Evolutionary conservation across 1,140 invertebrate species (phyloP), one percentile per base, ranked within the genome.

Genomic region (Bombus confusus): DNA sequence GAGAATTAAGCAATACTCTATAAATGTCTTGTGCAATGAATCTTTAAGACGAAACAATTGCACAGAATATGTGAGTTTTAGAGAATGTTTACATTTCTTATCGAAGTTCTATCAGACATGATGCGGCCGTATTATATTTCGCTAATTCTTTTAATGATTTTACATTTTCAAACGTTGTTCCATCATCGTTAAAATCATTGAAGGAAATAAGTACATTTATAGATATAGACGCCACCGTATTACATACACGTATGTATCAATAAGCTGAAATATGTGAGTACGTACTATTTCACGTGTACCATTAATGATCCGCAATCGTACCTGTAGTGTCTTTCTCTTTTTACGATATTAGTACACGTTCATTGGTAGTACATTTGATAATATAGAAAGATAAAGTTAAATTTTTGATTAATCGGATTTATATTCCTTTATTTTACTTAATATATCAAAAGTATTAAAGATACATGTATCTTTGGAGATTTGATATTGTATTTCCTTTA

Each of bases 241-340:
- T 52, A 22, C 47, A 52, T 52, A 52, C 47, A 22, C 6, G 47
- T 52, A 52, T 52, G 47, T 22, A 62, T 62, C 25, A 62, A 62
- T 62, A 59, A 57, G 0, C 0, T 57, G 57, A 62, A 47, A 18
- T 47, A 18, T 47, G 47, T 28, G 57, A 28, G 25, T 59, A 4
- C 12, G 3, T n/a, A 12, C 0, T 22, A n/a, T 28, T 31, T n/a
- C 0, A 31, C n/a, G n/a, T 18, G 13, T 31, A n/a, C 10, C n/a
- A 15, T 31, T n/a, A 68, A 34, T 68, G 31, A 22, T 68, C 0
- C 2, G 5, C 18, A 34, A 34, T 9, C 2, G 13, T 6, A 39
- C 0, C 18, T 69, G 34, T 69, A 69, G 5, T 1, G 3, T 57
- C 4, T 25, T 47, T 18, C 28, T 52, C 31, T 4, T 76, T 37